These are phyloP conservation scores for Brassicogethes aeneus DNA, from an alignment of 2,888 invertebrate genomes.

Conservation along the genomic window DNA sequence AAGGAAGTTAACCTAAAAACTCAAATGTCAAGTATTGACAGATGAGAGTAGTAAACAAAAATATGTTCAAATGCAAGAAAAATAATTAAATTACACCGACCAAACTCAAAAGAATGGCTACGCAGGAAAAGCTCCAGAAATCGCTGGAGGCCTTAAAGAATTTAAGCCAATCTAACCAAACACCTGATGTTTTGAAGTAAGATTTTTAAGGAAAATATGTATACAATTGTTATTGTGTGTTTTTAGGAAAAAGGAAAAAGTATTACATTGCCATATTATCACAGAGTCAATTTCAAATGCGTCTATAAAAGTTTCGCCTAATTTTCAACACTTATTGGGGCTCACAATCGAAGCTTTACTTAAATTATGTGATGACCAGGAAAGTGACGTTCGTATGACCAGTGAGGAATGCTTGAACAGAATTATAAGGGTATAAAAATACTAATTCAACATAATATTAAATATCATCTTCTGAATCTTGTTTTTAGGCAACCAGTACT, in stretches of 20 bases:
- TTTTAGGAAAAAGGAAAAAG: slow-evolving; percentile 66
- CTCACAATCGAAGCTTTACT: slow-evolving; percentile 63
- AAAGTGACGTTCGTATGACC: slow-evolving; percentile 69
- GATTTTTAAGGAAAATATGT: slow-evolving; percentile 8
- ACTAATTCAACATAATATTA: background rate
- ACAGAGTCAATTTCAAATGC: slow-evolving; percentile 62
- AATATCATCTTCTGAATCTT: slow-evolving; percentile 30
- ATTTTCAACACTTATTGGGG: slow-evolving; percentile 57
- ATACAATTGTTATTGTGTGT: slow-evolving; percentile 7
- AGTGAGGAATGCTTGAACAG: slow-evolving; percentile 76
- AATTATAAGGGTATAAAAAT: slow-evolving; percentile 53
- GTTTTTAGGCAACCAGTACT: slow-evolving; percentile 43
- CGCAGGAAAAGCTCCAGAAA: slow-evolving; percentile 39
- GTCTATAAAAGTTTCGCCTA: slow-evolving; percentile 50
- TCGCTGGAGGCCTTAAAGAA: slow-evolving; percentile 35
- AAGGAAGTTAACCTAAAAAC: background rate
- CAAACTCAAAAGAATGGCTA: slow-evolving; percentile 40
- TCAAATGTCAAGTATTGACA: background rate
- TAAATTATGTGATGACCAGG: slow-evolving; percentile 63
- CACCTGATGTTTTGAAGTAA: slow-evolving; percentile 25
- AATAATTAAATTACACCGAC: background rate
- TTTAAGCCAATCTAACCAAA: slow-evolving; percentile 20
- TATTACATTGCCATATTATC: slow-evolving; percentile 60
- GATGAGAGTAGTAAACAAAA: background rate
- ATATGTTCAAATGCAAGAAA: background rate